phyloP scores from a whole-genome alignment of 2,113 vertebrate species.

The Phylloscopus trochilus region DNA sequence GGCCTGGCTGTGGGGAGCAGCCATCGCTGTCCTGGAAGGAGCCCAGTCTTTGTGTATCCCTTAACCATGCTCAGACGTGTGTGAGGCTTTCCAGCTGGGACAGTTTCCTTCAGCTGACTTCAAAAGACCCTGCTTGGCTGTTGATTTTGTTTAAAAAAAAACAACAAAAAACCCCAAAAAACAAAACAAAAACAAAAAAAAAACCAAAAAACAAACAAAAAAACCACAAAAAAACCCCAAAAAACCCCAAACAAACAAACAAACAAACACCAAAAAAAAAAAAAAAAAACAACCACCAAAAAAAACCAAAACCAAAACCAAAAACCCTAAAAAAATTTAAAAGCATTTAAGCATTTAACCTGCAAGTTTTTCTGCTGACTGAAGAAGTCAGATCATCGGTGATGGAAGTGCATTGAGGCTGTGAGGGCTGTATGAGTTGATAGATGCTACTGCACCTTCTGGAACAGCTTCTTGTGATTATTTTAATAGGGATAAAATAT shows the following conservation, averaged over 20 bases:
- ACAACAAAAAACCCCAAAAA: too few relatives aligned
- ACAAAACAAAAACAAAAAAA: too few relatives aligned
- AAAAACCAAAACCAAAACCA: too few relatives aligned
- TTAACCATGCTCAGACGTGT: not conserved
- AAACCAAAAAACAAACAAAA: too few relatives aligned
- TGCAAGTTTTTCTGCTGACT: not conserved
- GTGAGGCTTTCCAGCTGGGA: conserved; percentile 26
- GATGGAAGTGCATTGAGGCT: not conserved
- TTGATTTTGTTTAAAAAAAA: not conserved
- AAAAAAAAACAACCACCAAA: too few relatives aligned
- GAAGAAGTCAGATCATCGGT: not conserved
- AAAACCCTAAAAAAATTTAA: not conserved
- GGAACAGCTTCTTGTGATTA: not conserved
- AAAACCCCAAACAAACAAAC: too few relatives aligned
- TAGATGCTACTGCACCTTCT: not conserved
- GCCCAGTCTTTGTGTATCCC: conserved; percentile 42
- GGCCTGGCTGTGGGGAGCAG: not conserved
- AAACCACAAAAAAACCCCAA: too few relatives aligned
- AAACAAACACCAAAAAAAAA: too few relatives aligned
- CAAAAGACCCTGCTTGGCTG: not conserved
- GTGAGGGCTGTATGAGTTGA: not conserved
- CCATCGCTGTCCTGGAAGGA: not conserved
- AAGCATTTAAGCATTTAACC: not conserved
- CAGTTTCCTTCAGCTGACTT: not conserved
- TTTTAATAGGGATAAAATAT: not conserved